A percentile compares a stretch with the other conserved stretches of the same genome.
Conservation (phyloP, 2,888 invertebrate genomes). For the Nymphalis polychloros region DNA sequence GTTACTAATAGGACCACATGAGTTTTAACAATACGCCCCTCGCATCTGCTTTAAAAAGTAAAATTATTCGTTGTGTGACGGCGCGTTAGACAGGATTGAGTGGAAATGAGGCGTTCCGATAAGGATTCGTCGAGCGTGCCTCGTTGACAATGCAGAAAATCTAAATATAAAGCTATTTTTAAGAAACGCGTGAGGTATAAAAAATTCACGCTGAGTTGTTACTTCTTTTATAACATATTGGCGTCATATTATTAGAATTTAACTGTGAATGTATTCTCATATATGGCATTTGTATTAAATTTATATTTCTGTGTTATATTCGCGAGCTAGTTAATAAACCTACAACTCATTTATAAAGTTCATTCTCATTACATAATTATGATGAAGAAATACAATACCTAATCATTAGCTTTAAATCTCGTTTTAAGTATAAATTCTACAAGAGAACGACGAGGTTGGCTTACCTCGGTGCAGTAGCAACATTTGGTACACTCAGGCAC, state of each 20-base stretch:
- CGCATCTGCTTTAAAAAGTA: conserved; percentile 58
- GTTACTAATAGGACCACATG: conserved; percentile 76
- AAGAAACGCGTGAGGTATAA: conserved; percentile 1
- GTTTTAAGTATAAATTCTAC: conserved; percentile 27
- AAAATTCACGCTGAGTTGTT: background rate
- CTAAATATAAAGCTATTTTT: conserved; percentile 12
- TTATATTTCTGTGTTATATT: background rate
- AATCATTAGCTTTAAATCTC: conserved; percentile 6
- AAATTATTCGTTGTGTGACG: conserved; percentile 47
- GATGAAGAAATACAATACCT: background rate
- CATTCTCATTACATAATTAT: background rate
- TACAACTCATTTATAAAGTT: background rate
- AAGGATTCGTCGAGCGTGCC: conserved; percentile 43
- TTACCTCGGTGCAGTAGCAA: conserved; percentile 63
- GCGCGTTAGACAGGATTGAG: conserved; percentile 64
- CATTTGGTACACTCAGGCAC: conserved; percentile 69
- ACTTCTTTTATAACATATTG: background rate
- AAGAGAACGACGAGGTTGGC: conserved; percentile 51
- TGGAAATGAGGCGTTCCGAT: conserved; percentile 72
- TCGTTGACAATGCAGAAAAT: conserved; percentile 25
- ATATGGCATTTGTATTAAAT: background rate
- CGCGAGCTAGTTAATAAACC: background rate
- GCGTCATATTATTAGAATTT: background rate
- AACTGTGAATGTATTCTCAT: background rate
- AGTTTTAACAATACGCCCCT: conserved; percentile 63